Conservation (phyloP, 2,113 vertebrate genomes). For the Callocephalon fimbriatum region DNA sequence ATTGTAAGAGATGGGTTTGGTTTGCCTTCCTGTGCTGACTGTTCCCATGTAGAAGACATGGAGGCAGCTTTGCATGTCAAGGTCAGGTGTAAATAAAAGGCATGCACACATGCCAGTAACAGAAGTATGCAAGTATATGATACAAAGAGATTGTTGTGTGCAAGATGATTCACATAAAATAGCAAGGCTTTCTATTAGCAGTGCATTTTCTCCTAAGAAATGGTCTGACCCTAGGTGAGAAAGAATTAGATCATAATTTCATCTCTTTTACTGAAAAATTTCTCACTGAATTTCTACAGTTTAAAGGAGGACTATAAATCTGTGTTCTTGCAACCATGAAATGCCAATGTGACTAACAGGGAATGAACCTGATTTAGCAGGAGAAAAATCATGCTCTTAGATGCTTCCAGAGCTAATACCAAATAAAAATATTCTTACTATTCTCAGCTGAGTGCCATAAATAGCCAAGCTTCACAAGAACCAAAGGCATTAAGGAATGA, state of each 20-base stretch:
- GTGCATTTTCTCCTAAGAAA: not conserved
- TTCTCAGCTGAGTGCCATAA: not conserved
- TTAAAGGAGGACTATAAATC: not conserved
- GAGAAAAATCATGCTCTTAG: not conserved
- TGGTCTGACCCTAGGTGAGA: not conserved
- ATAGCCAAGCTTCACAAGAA: not conserved
- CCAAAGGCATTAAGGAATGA: not conserved
- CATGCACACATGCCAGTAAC: not conserved
- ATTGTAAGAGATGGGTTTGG: rapidly evolving
- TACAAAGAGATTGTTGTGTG: not conserved
- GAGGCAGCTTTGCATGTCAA: not conserved
- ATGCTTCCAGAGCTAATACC: not conserved
- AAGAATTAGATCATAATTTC: not conserved
- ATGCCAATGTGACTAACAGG: not conserved
- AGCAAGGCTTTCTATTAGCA: not conserved
- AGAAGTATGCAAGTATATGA: not conserved
- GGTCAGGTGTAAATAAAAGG: not conserved
- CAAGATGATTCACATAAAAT: not conserved
- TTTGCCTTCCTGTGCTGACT: not conserved
- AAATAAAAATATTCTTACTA: not conserved
- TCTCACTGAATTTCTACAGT: not conserved
- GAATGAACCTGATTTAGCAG: not conserved
- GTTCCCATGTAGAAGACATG: not conserved
- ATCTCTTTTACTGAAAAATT: not conserved
- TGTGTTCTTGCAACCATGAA: not conserved